Evolutionary conservation across 2,113 vertebrate species (phyloP).

Genomic region (Engystomops pustulosus): DNA sequence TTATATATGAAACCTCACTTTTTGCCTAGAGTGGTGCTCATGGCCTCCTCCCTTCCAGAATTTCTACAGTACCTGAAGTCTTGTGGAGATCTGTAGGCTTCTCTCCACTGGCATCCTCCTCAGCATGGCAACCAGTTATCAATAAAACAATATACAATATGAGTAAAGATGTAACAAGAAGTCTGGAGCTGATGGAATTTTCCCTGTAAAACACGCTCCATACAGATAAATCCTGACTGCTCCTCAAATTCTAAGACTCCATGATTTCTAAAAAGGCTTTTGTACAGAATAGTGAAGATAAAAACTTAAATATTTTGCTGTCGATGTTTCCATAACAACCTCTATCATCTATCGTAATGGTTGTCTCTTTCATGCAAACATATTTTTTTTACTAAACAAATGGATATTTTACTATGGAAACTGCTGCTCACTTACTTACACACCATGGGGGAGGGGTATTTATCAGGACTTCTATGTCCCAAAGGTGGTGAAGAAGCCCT

Average conservation of each 20-base stretch:
- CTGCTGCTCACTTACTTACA: not conserved
- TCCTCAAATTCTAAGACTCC: not conserved
- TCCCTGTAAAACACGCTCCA: not conserved
- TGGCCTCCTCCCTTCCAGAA: not conserved
- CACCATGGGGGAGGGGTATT: no score
- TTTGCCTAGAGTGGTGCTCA: not conserved
- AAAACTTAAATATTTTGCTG: slow-evolving; percentile 4
- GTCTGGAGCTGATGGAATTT: not conserved
- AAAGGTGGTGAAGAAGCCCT: no score
- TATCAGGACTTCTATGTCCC: no score
- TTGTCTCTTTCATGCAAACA: not conserved
- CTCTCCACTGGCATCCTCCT: not conserved
- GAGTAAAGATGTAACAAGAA: not conserved
- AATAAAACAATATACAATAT: not conserved
- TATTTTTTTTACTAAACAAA: not conserved
- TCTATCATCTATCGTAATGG: not conserved
- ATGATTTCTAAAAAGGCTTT: not conserved
- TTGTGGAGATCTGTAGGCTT: not conserved
- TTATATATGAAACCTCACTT: no score
- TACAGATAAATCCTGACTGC: not conserved
- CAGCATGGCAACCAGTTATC: not conserved
- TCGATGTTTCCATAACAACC: slow-evolving; percentile 31
- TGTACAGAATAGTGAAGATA: not conserved
- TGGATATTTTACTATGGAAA: slow-evolving; percentile 8
- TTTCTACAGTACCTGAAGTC: not conserved